Conservation (phyloP, 2,113 vertebrate species). For the Spilogale gracilis region DNA sequence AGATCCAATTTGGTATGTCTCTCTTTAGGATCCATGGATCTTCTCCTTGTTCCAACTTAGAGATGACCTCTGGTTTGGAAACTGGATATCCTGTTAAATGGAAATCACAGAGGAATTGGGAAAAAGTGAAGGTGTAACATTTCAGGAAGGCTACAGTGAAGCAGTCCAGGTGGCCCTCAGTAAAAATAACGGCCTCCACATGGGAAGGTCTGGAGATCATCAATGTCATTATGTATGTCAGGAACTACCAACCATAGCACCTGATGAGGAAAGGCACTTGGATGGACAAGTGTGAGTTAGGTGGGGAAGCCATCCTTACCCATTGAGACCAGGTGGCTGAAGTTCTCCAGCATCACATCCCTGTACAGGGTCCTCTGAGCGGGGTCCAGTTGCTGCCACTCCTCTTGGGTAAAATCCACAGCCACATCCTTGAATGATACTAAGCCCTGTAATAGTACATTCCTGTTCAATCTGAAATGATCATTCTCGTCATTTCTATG, state of each 20-base stretch:
- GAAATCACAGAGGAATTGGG: constrained; percentile 49
- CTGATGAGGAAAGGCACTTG: constrained; percentile 16
- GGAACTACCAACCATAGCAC: not conserved
- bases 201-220: not conserved
- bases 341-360: constrained; percentile 77
- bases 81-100: constrained; percentile 64
- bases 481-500: not conserved
- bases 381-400: constrained; percentile 62
- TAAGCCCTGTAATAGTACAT: constrained; percentile 69
- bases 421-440: constrained; percentile 75
- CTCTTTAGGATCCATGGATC: constrained; percentile 69
- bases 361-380: constrained; percentile 64
- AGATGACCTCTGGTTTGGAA: constrained; percentile 78
- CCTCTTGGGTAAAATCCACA: constrained; percentile 74
- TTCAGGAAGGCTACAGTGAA: not conserved
- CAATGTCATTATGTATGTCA: not conserved
- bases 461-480: constrained; percentile 56
- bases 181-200: not conserved
- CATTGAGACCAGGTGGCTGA: constrained; percentile 66
- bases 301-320: constrained; percentile 57
- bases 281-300: not conserved
- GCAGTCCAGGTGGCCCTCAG: not conserved
- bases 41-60: constrained; percentile 75
- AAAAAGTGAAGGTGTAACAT: not conserved
- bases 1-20: constrained; percentile 53